Conservation (phyloP, 2,888 invertebrate species). For the Pherbina coryleti region DNA sequence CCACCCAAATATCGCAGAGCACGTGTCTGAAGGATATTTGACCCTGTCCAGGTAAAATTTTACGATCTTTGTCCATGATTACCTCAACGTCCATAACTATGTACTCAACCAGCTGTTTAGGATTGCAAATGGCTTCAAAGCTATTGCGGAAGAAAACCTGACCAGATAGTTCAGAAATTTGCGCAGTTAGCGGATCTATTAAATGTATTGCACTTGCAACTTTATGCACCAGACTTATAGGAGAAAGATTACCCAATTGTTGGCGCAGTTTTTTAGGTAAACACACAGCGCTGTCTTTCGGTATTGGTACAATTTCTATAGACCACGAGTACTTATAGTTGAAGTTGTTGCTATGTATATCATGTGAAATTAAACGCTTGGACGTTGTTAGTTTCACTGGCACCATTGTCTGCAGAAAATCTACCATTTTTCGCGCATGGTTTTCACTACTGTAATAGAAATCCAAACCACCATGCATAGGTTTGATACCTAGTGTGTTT, state of each 20-base stretch:
- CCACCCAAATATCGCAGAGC: constrained; percentile 94
- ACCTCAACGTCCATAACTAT: constrained; percentile 93
- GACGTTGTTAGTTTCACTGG: constrained; percentile 91
- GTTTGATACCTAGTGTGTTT: constrained; percentile 89
- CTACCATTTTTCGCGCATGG: constrained; percentile 94
- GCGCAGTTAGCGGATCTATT: constrained; percentile 90
- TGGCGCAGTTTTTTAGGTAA: constrained; percentile 88
- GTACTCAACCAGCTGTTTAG: constrained; percentile 91
- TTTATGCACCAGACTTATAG: constrained; percentile 88
- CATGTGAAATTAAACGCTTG: constrained; percentile 96
- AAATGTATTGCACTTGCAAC: constrained; percentile 92
- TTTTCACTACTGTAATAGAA: constrained; percentile 93
- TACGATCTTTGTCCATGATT: constrained; percentile 75
- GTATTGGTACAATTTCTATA: constrained; percentile 95
- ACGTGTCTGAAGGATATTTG: constrained; percentile 88
- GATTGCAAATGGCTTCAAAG: constrained; percentile 89
- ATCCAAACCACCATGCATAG: constrained; percentile 90
- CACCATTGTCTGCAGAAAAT: constrained; percentile 88
- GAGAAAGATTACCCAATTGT: constrained; percentile 87
- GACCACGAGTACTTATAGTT: constrained; percentile 96
- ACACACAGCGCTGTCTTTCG: constrained; percentile 94
- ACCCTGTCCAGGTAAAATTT: constrained; percentile 89
- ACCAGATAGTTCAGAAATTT: constrained; percentile 89
- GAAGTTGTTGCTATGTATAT: constrained; percentile 95
- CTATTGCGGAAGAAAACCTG: constrained; percentile 88